Percentiles rank a stretch among this genome's conserved stretches.
Evolutionary conservation across 2,797 vertebrate species (phyloP).

Genomic region (Clarias laeviceps): DNA sequence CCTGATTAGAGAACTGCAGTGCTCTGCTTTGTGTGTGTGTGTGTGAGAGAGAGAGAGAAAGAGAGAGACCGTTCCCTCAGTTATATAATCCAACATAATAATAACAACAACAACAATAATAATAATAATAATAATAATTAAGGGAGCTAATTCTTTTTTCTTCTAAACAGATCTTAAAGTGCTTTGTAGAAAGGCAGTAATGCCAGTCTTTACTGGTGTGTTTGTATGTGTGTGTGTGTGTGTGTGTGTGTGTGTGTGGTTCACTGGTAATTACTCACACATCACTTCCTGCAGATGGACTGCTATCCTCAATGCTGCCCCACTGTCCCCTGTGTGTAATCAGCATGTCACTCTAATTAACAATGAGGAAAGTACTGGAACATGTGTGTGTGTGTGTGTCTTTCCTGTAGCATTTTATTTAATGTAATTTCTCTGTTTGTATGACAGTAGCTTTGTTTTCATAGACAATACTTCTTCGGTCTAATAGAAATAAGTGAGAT

Average conservation of each 20-base stretch:
- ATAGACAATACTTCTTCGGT: too few species aligned
- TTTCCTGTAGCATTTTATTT: slow-evolving; percentile 9
- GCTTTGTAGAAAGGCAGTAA: slow-evolving; percentile 6
- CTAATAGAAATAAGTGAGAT: too few species aligned
- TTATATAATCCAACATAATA: not conserved
- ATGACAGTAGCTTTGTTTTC: slow-evolving; percentile 13
- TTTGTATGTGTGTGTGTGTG: slow-evolving; percentile 20
- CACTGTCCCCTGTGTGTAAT: slow-evolving; percentile 41
- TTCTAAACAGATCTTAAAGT: not conserved
- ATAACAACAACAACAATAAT: not conserved
- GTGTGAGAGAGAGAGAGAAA: slow-evolving; percentile 11
- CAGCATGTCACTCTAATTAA: slow-evolving; percentile 51
- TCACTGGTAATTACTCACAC: slow-evolving; percentile 6
- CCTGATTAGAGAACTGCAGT: slow-evolving; percentile 65
- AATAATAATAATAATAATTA: not conserved
- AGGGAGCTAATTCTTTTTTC: not conserved
- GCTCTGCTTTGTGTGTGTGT: not conserved
- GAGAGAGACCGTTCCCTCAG: not conserved
- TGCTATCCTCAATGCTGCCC: slow-evolving; percentile 24
- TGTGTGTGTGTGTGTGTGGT: slow-evolving; percentile 7
- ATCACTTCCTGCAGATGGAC: slow-evolving; percentile 63
- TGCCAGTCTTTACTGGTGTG: not conserved
- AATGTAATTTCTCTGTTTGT: slow-evolving; percentile 18
- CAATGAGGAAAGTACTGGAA: slow-evolving; percentile 4
- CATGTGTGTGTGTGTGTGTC: slow-evolving; percentile 18